These are phyloP conservation scores for Tolypeutes matacus DNA, from an alignment of 2,797 vertebrate genomes.

Conservation along the genomic window DNA sequence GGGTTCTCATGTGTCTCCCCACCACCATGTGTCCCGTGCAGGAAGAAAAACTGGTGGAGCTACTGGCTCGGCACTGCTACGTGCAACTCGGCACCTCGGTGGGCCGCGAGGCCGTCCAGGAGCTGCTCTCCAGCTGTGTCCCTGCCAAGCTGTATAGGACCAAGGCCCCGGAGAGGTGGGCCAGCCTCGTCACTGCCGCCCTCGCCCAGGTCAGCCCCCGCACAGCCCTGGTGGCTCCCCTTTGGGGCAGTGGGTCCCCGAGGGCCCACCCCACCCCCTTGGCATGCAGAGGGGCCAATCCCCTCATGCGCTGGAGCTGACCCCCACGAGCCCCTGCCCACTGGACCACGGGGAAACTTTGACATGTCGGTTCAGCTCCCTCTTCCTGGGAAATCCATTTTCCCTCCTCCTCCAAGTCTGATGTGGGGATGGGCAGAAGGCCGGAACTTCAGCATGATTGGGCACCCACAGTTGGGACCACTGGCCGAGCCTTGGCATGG, in stretches of 20 bases:
- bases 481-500: too few relatives aligned
- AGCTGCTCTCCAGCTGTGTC: slow-evolving; percentile 92
- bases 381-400: background rate
- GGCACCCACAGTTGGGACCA: too few relatives aligned
- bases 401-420: background rate
- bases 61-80: slow-evolving; percentile 93
- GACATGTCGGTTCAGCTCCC: background rate
- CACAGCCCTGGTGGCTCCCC: background rate
- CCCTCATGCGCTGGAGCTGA: background rate
- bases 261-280: too few relatives aligned
- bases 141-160: slow-evolving; percentile 90
- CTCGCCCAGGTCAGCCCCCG: slow-evolving; percentile 91
- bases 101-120: slow-evolving; percentile 87
- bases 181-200: slow-evolving; percentile 91
- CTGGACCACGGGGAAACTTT: background rate
- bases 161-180: slow-evolving; percentile 93
- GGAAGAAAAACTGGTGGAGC: slow-evolving; percentile 93
- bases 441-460: background rate
- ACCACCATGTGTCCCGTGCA: slow-evolving; percentile 74
- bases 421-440: background rate
- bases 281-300: background rate
- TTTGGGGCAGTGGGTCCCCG: too few relatives aligned
- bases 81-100: slow-evolving; percentile 89
- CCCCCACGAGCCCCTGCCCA: background rate
- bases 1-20: too few relatives aligned